Base-by-base conservation (phyloP, 2,797 vertebrate genomes). In the Octomys mimax region DNA sequence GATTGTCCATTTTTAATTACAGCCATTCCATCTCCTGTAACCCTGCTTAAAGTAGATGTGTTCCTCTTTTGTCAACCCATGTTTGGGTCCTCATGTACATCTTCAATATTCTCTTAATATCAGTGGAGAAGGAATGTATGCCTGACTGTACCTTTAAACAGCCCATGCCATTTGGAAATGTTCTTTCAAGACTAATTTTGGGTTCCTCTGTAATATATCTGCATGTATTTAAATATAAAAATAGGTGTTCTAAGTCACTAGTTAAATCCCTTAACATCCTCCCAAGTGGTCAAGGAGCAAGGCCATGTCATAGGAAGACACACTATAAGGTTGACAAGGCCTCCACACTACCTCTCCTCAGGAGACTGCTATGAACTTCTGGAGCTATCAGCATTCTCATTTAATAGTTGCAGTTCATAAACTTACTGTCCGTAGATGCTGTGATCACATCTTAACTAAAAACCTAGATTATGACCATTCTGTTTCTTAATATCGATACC, bases 151-250 rank as follows among this genome's bases (percentile, higher is more conserved):
- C 71, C 54, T 31, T 42, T 66, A 91, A 91, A 80, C 82, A 94
- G 33, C 22, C 52, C n/a, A 59, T 9, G 57, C 71, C 83, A 92
- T 66, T 94, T 87, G 77, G 21, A 81, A 94, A 57, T 94, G 39
- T 89, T 91, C 70, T 83, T 91, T 91, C 22, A 66, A 86, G 85
- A 10, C 33, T 96, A 64, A 92, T 94, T 83, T 91, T 49, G 62
- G n/a, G 28, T 88, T 95, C 46, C 21, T n/a, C 68, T 89, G 19
- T 62, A 90, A 95, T 92, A 62, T 64, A 94, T 85, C 49, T 78
- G 62, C 46, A 82, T 93, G 77, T 70, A 21, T 64, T 93, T 93
- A 91, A 79, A 83, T 87, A 46, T 68, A 93, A 95, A 95, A 90
- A 89, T 86, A 54, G 61, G 14, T 57, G 22, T 54, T 86, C 57